Evolutionary conservation across 2,888 invertebrate genomes (phyloP), one percentile per base, ranked within the genome.

Genomic region (Pardosa pseudoannulata): DNA sequence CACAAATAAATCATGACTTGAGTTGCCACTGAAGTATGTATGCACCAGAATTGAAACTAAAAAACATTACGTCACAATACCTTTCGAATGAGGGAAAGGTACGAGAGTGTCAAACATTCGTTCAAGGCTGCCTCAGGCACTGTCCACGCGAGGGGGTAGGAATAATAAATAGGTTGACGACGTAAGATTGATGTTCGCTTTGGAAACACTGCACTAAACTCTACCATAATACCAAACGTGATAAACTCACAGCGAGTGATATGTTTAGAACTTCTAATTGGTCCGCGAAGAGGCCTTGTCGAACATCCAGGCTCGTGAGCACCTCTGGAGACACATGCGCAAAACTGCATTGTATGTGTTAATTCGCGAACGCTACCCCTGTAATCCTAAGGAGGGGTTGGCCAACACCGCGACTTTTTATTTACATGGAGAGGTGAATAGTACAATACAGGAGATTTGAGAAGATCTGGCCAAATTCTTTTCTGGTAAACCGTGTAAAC

Each of bases 211-310:
- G n/a, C 16, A 2, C 9, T 16, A 7, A 16, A 7, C 16, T 16
- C n/a, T n/a, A n/a, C n/a, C 28, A 29, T n/a, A 29, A n/a, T 65
- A 65, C 29, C 28, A 65, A 65, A 65, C 29, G n/a, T 46, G 46
- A 65, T 28, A 29, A 65, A 29, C 65, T 23, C 39, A 39, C 32
- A 36, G 36, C 67, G 41, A 73, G 80, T 80, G 80, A 80, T 80
- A 80, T 80, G 80, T 80, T 80, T 80, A 65, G 67, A 46, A 80
- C 39, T 74, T 73, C 73, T 80, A 80, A 80, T 80, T 80, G 80
- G 80, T 80, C 80, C 80, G 28, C 80, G 56, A 56, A 73, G 80
- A 73, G 80, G 73, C 80, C 80, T 80, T 56, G 71, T 80, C 65
- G 68, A 80, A 62, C 72, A 79, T 64, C 67, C 70, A 80, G 80